Percentiles rank a stretch among this genome's conserved stretches.
These are phyloP conservation scores for Argopecten irradians DNA, from an alignment of 1,140 invertebrate genomes.

Conservation along the genomic window DNA sequence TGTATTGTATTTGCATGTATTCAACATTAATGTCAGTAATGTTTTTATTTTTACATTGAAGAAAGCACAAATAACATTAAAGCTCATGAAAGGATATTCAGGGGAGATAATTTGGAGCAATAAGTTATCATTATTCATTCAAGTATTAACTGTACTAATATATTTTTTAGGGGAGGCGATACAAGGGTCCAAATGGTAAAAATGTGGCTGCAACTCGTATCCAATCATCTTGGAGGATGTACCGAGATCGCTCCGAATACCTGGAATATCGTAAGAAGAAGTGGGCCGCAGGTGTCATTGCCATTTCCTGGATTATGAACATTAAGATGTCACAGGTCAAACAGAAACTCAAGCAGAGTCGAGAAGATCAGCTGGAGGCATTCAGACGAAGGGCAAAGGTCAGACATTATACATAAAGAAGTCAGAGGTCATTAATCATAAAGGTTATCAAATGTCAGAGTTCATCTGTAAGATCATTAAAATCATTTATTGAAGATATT, in stretches of 20 bases:
- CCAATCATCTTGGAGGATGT: constrained; percentile 73
- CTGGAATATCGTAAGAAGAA: constrained; percentile 74
- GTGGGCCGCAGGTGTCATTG: constrained; percentile 77
- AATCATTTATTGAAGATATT: too few relatives aligned
- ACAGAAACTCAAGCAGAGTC: constrained; percentile 67
- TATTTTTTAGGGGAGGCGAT: constrained; percentile 68
- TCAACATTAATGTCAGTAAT: too few relatives aligned
- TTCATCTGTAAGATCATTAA: too few relatives aligned
- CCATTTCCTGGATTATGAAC: constrained; percentile 76
- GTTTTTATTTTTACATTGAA: too few relatives aligned
- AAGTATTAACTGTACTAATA: neutral
- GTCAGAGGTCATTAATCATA: neutral
- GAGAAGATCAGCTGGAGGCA: constrained; percentile 69
- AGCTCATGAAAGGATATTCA: too few relatives aligned
- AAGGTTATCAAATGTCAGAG: neutral
- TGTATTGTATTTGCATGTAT: too few relatives aligned
- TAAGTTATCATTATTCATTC: neutral
- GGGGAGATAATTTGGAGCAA: too few relatives aligned
- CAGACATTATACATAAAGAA: neutral
- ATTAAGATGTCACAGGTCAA: constrained; percentile 74
- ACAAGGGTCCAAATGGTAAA: constrained; percentile 66
- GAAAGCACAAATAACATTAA: too few relatives aligned
- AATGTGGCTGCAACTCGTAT: constrained; percentile 73
- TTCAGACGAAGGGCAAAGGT: constrained; percentile 72
- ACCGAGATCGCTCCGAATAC: constrained; percentile 70